Evolutionary conservation across 2,797 vertebrate genomes (phyloP), one percentile per base, ranked within the genome.

Genomic region (Hephaestus fuliginosus): DNA sequence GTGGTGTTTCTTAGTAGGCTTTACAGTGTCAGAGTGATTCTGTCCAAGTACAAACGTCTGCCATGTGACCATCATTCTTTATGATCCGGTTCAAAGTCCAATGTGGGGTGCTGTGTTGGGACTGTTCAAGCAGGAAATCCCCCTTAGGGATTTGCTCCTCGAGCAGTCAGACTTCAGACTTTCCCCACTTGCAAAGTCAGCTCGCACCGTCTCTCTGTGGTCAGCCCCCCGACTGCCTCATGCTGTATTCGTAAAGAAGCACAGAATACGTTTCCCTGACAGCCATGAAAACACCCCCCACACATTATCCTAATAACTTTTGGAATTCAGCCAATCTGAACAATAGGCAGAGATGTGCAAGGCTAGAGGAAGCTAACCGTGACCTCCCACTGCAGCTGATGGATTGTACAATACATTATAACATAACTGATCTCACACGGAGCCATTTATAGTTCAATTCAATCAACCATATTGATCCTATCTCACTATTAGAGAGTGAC

Each of bases 241-340:
- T 63, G 55, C 55, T 67, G n/a, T 17, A 57, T 76, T 78, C 1
- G 20, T 33, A 44, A 49, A 22, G 28, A 69, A 49, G 41, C 57
- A 62, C 76, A 63, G 78, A 71, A 46, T 48, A 56, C 28, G n/a
- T 62, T 72, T 78, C 58, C 20, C 56, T 65, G 67, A 53, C 41
- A 70, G 60, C 20, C 43, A 22, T 71, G 22, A 64, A 76, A 74
- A 66, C 61, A 69, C 25, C 56, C 41, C 58, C 75, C 58, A 74
- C 77, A 66, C 71, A 58, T 56, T 72, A 74, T 74, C 52, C 20
- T 68, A 74, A 82, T 85, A 79, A 76, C 55, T 60, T 5, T 30
- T 74, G 68, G 70, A 81, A 49, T 56, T 68, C 62, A 33, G 70
- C 76, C 80, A 83, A 72, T 18, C 8, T 61, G 65, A 76, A 75